Base-by-base conservation (phyloP, 2,888 invertebrate genomes). In the Leistus spinibarbis region DNA sequence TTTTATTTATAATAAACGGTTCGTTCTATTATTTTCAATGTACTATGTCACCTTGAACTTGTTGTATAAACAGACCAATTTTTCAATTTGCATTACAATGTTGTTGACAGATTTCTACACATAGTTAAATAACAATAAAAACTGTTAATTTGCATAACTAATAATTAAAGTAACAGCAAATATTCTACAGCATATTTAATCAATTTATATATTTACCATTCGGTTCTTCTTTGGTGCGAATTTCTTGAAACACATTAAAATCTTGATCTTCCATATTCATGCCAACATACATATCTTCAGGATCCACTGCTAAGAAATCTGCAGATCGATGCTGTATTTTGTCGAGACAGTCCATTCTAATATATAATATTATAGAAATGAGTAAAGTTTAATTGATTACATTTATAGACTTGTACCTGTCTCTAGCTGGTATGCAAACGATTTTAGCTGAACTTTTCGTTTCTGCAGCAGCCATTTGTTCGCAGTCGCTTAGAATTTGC, bases 271-370 rank as follows among this genome's bases (percentile, higher is more conserved):
- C 90, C 69, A 90, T 87, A 79, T 91, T 91, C 60, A 91, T 89
- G 0, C 94, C 95, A 60, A 96, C 90, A 83, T 95, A 96, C 90
- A 95, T 94, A 81, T 95, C 95, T 81, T 95, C 95, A 2, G 96
- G 95, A 82, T 96, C 95, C 1, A 93, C 91, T 5, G 92, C 91
- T 23, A 93, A 90, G 73, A 96, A 89, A 83, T 97, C 96, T 0
- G 95, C 96, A 81, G 92, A 90, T 22, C 92, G 89, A 79, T 90
- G 88, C 77, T 93, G 91, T 7, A 97, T 91, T 83, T 90, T 90
- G 76, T 90, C 88, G 80, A 96, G 88, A 81, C 96, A 97, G 76
- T 93, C 92, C 82, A 92, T 88, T 80, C 93, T 91, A 79, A 40
- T 40, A 40, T 40, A 40, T 53, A 19, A 17, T 60, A 40, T 53